Conservation (phyloP, 2,888 invertebrate species). For the Drosophila niveifrons region DNA sequence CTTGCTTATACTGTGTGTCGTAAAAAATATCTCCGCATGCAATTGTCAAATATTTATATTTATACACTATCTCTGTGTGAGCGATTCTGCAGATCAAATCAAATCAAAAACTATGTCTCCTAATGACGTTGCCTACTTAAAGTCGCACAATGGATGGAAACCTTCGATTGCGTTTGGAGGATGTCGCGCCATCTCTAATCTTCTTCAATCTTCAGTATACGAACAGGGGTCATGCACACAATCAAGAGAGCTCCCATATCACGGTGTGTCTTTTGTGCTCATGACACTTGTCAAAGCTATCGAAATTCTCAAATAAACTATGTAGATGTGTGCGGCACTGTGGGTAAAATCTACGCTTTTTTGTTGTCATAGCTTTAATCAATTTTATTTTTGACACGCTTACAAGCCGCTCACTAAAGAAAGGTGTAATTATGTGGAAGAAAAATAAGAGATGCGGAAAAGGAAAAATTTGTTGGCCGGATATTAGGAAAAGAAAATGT, state of each 20-base stretch:
- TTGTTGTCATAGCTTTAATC: neutral
- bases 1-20: constrained; percentile 22
- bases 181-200: constrained; percentile 28
- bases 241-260: constrained; percentile 44
- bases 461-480: neutral
- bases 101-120: constrained; percentile 22
- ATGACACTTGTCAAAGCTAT: constrained; percentile 78
- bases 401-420: neutral
- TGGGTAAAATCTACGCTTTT: constrained; percentile 3
- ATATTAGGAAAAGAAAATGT: neutral
- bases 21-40: constrained; percentile 33
- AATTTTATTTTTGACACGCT: too few relatives aligned
- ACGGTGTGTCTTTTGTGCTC: constrained; percentile 66
- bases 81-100: constrained; percentile 56
- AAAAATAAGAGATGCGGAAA: neutral
- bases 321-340: constrained; percentile 36
- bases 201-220: constrained; percentile 29
- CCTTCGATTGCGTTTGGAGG: constrained; percentile 63
- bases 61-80: constrained; percentile 66
- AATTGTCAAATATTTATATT: constrained; percentile 77
- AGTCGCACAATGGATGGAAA: constrained; percentile 37
- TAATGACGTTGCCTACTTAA: constrained; percentile 34
- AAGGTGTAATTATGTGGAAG: neutral
- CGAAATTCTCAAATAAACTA: constrained; percentile 71
- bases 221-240: constrained; percentile 49